phyloP scores from a whole-genome alignment of 1,140 invertebrate species.

The Drosophila fuyamai region DNA sequence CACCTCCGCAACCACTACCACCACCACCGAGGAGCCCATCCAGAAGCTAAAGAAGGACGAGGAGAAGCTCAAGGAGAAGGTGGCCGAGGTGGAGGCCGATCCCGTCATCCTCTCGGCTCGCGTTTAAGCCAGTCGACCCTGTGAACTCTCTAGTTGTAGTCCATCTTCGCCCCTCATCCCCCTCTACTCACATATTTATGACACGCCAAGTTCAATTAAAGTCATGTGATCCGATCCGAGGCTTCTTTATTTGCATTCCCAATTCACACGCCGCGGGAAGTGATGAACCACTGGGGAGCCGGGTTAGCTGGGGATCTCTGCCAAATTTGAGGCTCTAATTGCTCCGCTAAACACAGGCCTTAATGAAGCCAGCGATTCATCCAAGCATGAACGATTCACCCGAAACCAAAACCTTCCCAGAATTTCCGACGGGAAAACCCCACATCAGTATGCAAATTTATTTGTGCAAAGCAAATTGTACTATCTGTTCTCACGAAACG shows the following conservation, averaged over 20 bases:
- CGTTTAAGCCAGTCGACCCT: conserved; percentile 48
- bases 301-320: conserved; percentile 6
- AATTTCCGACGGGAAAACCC: conserved; percentile 23
- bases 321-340: conserved; percentile 71
- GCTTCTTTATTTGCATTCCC: conserved; percentile 66
- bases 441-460: conserved; percentile 28
- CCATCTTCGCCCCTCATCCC: conserved; percentile 17
- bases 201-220: conserved; percentile 74
- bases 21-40: conserved; percentile 60
- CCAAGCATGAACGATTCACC: conserved; percentile 39
- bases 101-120: conserved; percentile 76
- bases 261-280: conserved; percentile 58
- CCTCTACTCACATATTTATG: conserved; percentile 66
- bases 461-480: conserved; percentile 15
- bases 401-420: conserved; percentile 26
- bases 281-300: neutral
- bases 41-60: conserved; percentile 72
- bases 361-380: conserved; percentile 35
- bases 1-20: conserved; percentile 17
- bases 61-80: conserved; percentile 81
- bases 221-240: conserved; percentile 76
- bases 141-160: conserved; percentile 43
- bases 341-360: conserved; percentile 34
- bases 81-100: conserved; percentile 81
- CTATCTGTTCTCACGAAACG: conserved; percentile 4